Evolutionary conservation across 2,113 vertebrate species (phyloP), one percentile per base, ranked within the genome.

Genomic region (Hyla sarda): DNA sequence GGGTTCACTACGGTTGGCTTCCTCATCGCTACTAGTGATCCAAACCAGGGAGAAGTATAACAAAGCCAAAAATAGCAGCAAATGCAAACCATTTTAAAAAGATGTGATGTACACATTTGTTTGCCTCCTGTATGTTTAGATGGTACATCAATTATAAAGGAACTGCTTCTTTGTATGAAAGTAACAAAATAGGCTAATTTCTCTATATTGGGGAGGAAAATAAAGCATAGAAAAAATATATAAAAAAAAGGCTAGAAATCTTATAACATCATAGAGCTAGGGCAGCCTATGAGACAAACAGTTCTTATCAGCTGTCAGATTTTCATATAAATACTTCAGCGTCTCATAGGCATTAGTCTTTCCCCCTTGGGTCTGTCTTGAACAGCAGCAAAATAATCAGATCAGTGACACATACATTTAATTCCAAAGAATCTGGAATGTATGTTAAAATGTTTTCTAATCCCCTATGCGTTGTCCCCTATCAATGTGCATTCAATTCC

Each of bases 351-450:
- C 58, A 58, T 67, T 48, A 82, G 37, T 67, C 60, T 67, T 62
- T n/a, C 16, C 79, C 37, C 62, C 25, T 14, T 19, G 58, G 79
- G 23, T 14, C 45, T 67, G 58, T 47, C 58, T 28, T 67, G 79
- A 82, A 48, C 25, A 14, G 37, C 58, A 82, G 37, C 2, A 58
- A 82, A 82, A 82, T 50, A 82, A 82, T 82, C 58, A 82, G 34
- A 80, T 65, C 78, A 62, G 8, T 47, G 2, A 72, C 2, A 72
- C n/a, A 72, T 48, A 48, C 30, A 23, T 67, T 12, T 67, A 67
- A 30, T 67, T 2, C 10, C 12, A 13, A 67, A 17, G 28, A 30
- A 67, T 34, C 17, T 71, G 32, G 17, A 71, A 71, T 71, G 28
- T 37, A 30, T 37, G 67, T 17, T n/a, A 34, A 19, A 9, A 34